Base-by-base conservation (phyloP, 2,797 vertebrate genomes). In the Selene dorsalis region DNA sequence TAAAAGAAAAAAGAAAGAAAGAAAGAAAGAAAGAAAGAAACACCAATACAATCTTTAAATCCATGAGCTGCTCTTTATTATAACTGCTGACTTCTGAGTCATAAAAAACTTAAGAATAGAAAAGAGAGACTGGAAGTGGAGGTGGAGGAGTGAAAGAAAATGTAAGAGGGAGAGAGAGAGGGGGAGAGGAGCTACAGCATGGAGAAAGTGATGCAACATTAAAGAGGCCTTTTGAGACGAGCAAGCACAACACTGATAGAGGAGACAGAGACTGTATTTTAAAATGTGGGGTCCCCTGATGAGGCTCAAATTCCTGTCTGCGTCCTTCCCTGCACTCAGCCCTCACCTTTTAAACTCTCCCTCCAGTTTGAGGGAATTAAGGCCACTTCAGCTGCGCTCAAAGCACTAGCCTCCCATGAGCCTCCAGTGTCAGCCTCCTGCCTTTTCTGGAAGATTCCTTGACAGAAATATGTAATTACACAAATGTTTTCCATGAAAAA, bases 331-430 rank as follows among this genome's bases (percentile, higher is more conserved):
- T 45, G 69, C 79, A 66, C 84, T 85, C 62, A 75, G 63, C 77
- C 63, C 84, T 87, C 80, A 78, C 79, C 85, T 87, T 84, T 84
- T 85, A 69, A 87, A 77, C 75, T 64, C 68, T 74, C 43, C 43
- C 43, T 83, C 56, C 69, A 70, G 78, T 79, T 88, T 67, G 71
- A 75, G 26, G 55, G 76, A 87, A 87, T 87, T 89, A 89, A 80
- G 38, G 60, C 87, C n/a, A 69, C 85, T 72, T 83, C 75, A 84
- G 65, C 77, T 84, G 64, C 61, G 75, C 75, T 79, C 61, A 72
- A 69, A 70, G 76, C 68, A 20, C n/a, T 79, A 22, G 4, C 41
- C 43, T 75, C 70, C 71, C 53, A 63, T 22, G 32, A 63, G 71
- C 73, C 63, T 60, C 22, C 55, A 60, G 73, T 66, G 61, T 59